Base-by-base conservation (phyloP, 2,797 vertebrate genomes). In the Cirrhinus mrigala region DNA sequence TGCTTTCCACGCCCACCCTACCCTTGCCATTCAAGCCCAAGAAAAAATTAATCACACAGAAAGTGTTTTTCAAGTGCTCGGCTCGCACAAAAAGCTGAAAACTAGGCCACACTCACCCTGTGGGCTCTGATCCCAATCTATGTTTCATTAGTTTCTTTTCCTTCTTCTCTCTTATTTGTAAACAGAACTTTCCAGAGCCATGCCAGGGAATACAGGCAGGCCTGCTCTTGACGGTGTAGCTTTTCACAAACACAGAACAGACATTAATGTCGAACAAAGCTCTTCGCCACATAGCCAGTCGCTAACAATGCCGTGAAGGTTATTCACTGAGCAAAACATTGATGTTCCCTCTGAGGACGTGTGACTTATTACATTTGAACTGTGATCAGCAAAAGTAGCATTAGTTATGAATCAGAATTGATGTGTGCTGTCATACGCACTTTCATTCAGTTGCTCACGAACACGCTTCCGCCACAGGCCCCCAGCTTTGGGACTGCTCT, bases 41-140 rank as follows among this genome's bases (percentile, higher is more conserved):
- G 79, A 90, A 85, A 68, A 81, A 40, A 70, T 68, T 5, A 66
- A 75, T 85, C 56, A 46, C 62, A 33, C 48, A 5, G 69, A 86
- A 83, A 87, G 81, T 87, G 79, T 78, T 89, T 69, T 87, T 84
- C 88, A 91, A 91, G 87, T 91, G 89, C 89, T 87, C 87, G 78
- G 54, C 90, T 93, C 91, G 89, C 81, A 88, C 68, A 87, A 85
- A 86, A 85, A 54, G 81, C 12, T 87, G 85, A 92, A 89, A 96
- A 93, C 89, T 94, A 93, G 95, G 95, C 92, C 94, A 94, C 90
- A 92, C 89, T 91, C 62, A 46, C 92, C 94, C 93, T 86, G 87
- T 87, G 90, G 95, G 93, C 92, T 92, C 87, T 87, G 91, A 94
- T 94, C 92, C 89, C 93, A 92, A 95, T 95, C 91, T 94, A 94